These are phyloP conservation scores for Virgularia gustaviana DNA, from an alignment of 92 coral and sea anemone genomes.

Conservation along the genomic window DNA sequence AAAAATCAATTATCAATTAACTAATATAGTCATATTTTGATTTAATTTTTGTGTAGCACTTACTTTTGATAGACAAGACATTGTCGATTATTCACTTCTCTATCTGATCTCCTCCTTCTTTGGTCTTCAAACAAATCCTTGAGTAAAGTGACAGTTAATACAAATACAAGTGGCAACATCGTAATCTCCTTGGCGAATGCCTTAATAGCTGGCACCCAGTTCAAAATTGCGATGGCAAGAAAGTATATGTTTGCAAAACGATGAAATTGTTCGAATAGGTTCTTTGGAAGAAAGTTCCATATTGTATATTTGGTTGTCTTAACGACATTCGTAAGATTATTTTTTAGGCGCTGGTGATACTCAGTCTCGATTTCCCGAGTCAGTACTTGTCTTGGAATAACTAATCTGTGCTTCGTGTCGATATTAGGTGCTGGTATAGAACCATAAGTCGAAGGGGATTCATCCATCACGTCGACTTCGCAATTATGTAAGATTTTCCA, in stretches of 20 bases:
- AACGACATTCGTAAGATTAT: slow-evolving; percentile 68
- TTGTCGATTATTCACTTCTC: slow-evolving; percentile 71
- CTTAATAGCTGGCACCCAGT: slow-evolving; percentile 91
- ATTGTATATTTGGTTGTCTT: slow-evolving; percentile 93
- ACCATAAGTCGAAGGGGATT: slow-evolving; percentile 23
- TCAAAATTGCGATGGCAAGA: slow-evolving; percentile 74
- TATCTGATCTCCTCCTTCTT: slow-evolving; percentile 84
- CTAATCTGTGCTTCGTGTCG: slow-evolving; percentile 57
- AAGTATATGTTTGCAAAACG: slow-evolving; percentile 98
- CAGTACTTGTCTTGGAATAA: slow-evolving; percentile 72
- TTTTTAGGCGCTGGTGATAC: slow-evolving; percentile 53
- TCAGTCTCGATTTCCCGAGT: slow-evolving; percentile 54
- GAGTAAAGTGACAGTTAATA: slow-evolving; percentile 82
- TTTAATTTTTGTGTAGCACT: slow-evolving; percentile 17
- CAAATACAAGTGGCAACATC: slow-evolving; percentile 82
- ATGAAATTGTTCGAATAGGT: slow-evolving; percentile 96
- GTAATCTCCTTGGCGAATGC: slow-evolving; percentile 95
- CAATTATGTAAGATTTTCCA: slow-evolving; percentile 24
- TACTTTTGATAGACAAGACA: slow-evolving; percentile 84
- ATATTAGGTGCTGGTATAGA: neutral
- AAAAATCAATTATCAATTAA: too few species aligned
- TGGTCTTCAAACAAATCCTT: slow-evolving; percentile 96
- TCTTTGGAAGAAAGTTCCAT: slow-evolving; percentile 94
- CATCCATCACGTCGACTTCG: slow-evolving; percentile 6
- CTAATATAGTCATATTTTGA: neutral